Evolutionary conservation across 2,888 invertebrate genomes (phyloP).

Genomic region (Mongoloraphidia duomilia): DNA sequence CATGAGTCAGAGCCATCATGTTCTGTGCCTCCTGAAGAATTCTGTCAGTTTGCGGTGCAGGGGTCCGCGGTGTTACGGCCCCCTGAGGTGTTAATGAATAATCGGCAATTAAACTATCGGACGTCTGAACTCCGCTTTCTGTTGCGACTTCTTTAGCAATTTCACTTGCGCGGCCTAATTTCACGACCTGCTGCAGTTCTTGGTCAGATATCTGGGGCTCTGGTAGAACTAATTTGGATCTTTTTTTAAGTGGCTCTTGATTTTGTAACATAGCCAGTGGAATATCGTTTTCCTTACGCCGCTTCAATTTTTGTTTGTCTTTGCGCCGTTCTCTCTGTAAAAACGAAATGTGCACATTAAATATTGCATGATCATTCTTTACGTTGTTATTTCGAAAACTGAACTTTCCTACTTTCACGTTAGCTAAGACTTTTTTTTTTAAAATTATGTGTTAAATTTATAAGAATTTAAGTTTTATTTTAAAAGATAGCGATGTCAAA

Average conservation of each 20-base stretch:
- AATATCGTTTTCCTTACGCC: constrained; percentile 91
- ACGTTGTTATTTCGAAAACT: background rate
- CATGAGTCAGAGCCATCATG: constrained; percentile 94
- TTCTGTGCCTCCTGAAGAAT: constrained; percentile 93
- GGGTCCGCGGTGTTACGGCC: constrained; percentile 69
- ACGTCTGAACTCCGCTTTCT: constrained; percentile 60
- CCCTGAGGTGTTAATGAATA: constrained; percentile 65
- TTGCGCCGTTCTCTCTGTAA: constrained; percentile 73
- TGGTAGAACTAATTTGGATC: constrained; percentile 91
- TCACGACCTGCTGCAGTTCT: constrained; percentile 83
- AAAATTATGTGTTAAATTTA: too few species aligned
- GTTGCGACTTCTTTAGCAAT: constrained; percentile 77
- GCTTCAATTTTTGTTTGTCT: constrained; percentile 89
- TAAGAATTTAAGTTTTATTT: too few species aligned
- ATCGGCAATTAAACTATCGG: constrained; percentile 79
- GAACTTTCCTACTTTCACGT: too few species aligned
- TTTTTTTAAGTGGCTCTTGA: constrained; percentile 78
- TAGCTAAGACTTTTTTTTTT: too few species aligned
- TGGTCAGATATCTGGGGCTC: constrained; percentile 93
- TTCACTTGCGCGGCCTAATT: constrained; percentile 81
- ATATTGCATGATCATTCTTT: background rate
- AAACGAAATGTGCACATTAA: constrained; percentile 12
- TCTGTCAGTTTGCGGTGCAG: constrained; percentile 68
- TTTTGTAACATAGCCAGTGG: constrained; percentile 78
- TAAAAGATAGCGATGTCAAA: too few species aligned